Percentiles rank a stretch among this genome's conserved stretches.
These are phyloP conservation scores for Chelidonichthys spinosus DNA, from an alignment of 2,797 vertebrate species.

Conservation along the genomic window DNA sequence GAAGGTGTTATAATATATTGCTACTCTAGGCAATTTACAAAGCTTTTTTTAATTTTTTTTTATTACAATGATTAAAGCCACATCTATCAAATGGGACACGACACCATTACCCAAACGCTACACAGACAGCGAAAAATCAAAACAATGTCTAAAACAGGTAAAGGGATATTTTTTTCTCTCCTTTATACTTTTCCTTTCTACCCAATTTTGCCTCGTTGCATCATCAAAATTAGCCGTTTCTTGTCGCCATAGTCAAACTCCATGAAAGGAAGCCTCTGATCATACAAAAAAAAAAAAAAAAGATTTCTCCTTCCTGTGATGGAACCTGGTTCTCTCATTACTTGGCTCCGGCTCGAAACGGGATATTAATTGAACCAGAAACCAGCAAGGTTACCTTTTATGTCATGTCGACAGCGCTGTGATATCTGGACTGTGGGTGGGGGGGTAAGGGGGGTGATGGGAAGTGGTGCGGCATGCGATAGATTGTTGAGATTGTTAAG, in stretches of 20 bases:
- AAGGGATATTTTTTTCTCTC: constrained; percentile 48
- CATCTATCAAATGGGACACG: constrained; percentile 94
- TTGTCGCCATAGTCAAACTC: constrained; percentile 73
- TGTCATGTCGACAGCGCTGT: constrained; percentile 72
- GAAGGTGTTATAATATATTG: constrained; percentile 95
- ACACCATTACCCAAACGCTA: constrained; percentile 95
- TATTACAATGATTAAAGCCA: constrained; percentile 96
- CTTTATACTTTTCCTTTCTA: constrained; percentile 25
- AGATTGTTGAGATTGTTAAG: constrained; percentile 65
- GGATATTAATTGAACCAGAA: constrained; percentile 84
- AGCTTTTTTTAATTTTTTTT: constrained; percentile 79
- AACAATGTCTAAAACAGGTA: constrained; percentile 75
- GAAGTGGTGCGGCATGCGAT: constrained; percentile 64
- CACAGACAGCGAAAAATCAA: constrained; percentile 84
- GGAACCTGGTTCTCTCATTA: constrained; percentile 78
- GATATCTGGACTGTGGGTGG: constrained; percentile 72
- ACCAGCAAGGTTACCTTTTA: constrained; percentile 83
- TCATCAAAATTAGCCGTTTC: constrained; percentile 70
- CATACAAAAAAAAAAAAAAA: constrained; percentile 74
- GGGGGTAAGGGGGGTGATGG: constrained; percentile 11
- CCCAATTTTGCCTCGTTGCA: constrained; percentile 72
- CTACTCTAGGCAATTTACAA: constrained; percentile 98
- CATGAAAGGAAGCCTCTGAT: constrained; percentile 78
- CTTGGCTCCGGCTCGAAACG: constrained; percentile 70
- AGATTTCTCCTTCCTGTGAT: constrained; percentile 66